Conservation (phyloP, 2,888 invertebrate species). For the Drosophila buzzatii region DNA sequence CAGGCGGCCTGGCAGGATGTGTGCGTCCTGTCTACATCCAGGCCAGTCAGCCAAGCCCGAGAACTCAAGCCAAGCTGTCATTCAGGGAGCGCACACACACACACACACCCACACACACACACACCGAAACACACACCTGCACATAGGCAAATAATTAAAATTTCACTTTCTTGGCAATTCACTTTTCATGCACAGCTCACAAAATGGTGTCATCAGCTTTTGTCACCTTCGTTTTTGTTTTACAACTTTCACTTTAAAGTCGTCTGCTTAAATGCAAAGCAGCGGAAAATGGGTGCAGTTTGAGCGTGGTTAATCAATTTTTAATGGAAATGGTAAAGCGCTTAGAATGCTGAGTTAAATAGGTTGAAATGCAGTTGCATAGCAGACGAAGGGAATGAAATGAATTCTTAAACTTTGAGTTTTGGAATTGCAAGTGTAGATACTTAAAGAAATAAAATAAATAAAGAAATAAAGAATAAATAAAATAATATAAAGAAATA, state of each 20-base stretch:
- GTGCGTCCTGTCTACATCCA: constrained; percentile 72
- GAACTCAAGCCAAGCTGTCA: constrained; percentile 63
- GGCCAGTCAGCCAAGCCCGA: constrained; percentile 56
- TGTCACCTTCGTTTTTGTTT: constrained; percentile 37
- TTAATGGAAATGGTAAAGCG: not conserved
- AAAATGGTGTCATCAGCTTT: constrained; percentile 75
- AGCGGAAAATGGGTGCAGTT: constrained; percentile 1
- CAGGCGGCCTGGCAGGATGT: constrained; percentile 57
- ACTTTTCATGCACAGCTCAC: constrained; percentile 65
- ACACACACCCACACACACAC: constrained; percentile 26
- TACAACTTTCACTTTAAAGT: constrained; percentile 37
- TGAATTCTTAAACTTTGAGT: no score
- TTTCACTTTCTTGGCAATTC: constrained; percentile 82
- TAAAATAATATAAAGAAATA: no score
- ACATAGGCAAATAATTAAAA: constrained; percentile 80
- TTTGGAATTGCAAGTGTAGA: no score
- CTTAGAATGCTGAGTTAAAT: not conserved
- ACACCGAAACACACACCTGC: constrained; percentile 14
- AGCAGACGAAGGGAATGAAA: no score
- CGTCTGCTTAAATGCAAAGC: constrained; percentile 1
- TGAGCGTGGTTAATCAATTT: not conserved
- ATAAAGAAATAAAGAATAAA: no score
- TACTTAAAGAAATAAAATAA: no score
- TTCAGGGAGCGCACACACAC: constrained; percentile 60
- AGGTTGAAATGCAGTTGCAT: not conserved